phyloP scores from a whole-genome alignment of 2,888 invertebrate species.

The Ennomos fuscantarius region DNA sequence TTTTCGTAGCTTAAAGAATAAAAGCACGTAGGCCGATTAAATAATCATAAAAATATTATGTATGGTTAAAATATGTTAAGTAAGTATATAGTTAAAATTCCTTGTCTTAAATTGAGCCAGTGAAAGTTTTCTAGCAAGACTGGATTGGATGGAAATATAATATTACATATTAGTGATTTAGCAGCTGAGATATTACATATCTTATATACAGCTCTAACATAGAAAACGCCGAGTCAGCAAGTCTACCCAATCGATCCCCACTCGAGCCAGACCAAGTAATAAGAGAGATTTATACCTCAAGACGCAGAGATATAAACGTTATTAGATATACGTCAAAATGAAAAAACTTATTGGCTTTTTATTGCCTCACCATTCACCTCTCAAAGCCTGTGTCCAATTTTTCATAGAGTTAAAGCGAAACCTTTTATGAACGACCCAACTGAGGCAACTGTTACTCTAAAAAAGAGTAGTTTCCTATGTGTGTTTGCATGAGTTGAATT shows the following conservation, averaged over 20 bases:
- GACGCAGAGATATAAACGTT: conserved; percentile 23
- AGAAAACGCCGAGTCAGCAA: conserved; percentile 15
- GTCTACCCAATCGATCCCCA: conserved; percentile 8
- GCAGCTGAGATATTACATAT: background rate
- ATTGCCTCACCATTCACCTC: conserved; percentile 30
- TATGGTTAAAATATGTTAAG: no score
- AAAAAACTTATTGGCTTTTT: conserved; percentile 37
- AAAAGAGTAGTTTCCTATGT: no score
- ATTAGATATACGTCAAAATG: conserved; percentile 30
- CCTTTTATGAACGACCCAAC: no score
- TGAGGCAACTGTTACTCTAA: no score
- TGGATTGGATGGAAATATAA: no score
- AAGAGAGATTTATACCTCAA: conserved; percentile 20
- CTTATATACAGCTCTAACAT: conserved; percentile 2
- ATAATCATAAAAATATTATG: no score
- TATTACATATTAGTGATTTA: background rate
- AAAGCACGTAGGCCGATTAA: no score
- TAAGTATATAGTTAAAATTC: no score
- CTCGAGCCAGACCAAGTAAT: conserved; percentile 10
- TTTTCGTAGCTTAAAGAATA: no score
- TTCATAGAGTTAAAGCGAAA: background rate
- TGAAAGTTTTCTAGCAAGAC: no score
- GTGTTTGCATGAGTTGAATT: no score
- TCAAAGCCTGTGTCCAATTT: conserved; percentile 23
- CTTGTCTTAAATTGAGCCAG: no score